Evolutionary conservation across 2,113 vertebrate species (phyloP).

Genomic region (Oreotrochilus melanogaster): DNA sequence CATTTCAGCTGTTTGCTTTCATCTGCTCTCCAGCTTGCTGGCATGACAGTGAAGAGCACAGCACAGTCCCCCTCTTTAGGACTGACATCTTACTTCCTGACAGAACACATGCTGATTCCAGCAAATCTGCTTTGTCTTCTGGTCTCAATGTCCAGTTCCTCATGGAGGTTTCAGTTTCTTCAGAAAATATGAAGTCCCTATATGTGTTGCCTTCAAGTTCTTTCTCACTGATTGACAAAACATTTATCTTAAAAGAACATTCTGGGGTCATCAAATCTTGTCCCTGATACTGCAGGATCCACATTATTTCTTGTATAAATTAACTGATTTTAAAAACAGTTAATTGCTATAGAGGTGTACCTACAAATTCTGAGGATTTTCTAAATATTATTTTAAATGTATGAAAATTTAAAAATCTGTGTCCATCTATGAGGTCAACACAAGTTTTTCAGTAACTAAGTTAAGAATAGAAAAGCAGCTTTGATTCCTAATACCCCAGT

Average conservation of each 20-base stretch:
- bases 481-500: neutral
- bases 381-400: neutral
- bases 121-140: neutral
- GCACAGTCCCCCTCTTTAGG: rapidly evolving
- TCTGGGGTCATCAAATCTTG: neutral
- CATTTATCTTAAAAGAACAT: neutral
- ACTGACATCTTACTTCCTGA: neutral
- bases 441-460: neutral
- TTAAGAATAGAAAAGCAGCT: neutral
- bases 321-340: neutral
- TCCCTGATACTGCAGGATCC: neutral
- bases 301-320: neutral
- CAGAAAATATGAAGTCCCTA: neutral
- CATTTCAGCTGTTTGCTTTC: neutral
- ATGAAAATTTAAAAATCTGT: neutral
- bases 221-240: neutral
- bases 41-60: neutral
- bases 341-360: neutral
- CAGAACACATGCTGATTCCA: neutral
- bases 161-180: neutral
- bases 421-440: neutral
- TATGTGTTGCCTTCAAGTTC: neutral
- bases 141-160: neutral
- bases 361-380: neutral
- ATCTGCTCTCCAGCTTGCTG: neutral